These are phyloP conservation scores for Gopherus flavomarginatus DNA, from an alignment of 2,113 vertebrate genomes.

Conservation along the genomic window DNA sequence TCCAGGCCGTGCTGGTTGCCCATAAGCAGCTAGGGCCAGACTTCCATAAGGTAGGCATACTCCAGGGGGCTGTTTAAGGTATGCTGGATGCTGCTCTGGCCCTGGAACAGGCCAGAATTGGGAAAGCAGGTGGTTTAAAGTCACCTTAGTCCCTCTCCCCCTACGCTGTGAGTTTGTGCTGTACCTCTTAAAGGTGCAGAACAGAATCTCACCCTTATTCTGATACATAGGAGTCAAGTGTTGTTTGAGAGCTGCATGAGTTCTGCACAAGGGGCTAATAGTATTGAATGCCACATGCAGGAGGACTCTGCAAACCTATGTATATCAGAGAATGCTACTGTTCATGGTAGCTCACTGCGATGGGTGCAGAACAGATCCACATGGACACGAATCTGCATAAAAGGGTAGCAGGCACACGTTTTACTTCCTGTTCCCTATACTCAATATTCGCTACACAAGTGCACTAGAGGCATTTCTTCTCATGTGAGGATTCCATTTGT, in stretches of 20 bases:
- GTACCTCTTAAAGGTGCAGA: background rate
- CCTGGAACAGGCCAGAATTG: background rate
- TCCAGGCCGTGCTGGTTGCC: background rate
- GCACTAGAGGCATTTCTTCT: background rate
- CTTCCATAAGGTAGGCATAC: background rate
- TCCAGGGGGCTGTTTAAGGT: background rate
- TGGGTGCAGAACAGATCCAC: background rate
- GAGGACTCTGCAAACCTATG: background rate
- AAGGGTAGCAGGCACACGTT: background rate
- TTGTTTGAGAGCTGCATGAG: background rate
- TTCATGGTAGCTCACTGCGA: background rate
- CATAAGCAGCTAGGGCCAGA: background rate
- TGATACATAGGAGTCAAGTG: background rate
- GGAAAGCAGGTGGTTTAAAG: background rate
- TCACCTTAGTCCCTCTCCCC: background rate
- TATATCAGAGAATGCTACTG: background rate
- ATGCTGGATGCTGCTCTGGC: background rate
- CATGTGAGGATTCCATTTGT: background rate
- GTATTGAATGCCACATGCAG: background rate
- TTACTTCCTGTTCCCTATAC: background rate
- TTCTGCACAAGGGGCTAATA: background rate
- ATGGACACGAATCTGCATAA: background rate
- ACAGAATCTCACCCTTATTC: background rate
- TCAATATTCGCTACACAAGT: background rate
- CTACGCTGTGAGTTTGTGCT: background rate